Percentiles rank a stretch among this genome's conserved stretches.
These are phyloP conservation scores for Trachelipus rathkii DNA, from an alignment of 1,140 invertebrate genomes.

Conservation along the genomic window DNA sequence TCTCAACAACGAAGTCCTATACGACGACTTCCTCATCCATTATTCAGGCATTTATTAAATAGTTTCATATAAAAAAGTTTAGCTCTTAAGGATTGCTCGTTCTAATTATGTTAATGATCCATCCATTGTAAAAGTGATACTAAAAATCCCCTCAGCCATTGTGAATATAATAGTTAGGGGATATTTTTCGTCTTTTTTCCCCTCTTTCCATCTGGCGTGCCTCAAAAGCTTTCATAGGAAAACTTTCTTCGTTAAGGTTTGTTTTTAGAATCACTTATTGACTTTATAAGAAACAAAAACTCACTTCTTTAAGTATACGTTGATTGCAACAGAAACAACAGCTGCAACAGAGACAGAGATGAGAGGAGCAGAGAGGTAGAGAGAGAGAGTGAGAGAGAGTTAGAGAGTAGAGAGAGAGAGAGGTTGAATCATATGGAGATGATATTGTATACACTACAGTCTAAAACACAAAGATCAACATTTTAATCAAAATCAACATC, in stretches of 20 bases:
- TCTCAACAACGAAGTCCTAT: no score
- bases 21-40: no score
- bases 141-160: constrained; percentile 9
- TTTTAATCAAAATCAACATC: no score
- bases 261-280: constrained; percentile 8
- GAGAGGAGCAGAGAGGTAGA: no score
- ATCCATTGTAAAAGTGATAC: constrained; percentile 8
- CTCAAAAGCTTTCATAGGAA: not conserved
- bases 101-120: constrained; percentile 2
- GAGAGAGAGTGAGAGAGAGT: no score
- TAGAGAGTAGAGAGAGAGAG: no score
- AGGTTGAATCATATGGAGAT: no score
- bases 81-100: not conserved
- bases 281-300: constrained; percentile 8
- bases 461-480: no score
- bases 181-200: not conserved
- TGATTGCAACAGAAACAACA: no score
- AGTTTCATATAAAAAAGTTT: constrained; percentile 5
- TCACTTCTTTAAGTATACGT: constrained; percentile 10
- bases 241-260: constrained; percentile 7
- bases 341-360: no score
- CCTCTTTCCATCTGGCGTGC: constrained; percentile 4
- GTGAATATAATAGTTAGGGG: constrained; percentile 1
- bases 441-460: no score
- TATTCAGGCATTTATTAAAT: no score